Evolutionary conservation across 2,113 vertebrate genomes (phyloP).

Genomic region (Daphoenositta chrysoptera): DNA sequence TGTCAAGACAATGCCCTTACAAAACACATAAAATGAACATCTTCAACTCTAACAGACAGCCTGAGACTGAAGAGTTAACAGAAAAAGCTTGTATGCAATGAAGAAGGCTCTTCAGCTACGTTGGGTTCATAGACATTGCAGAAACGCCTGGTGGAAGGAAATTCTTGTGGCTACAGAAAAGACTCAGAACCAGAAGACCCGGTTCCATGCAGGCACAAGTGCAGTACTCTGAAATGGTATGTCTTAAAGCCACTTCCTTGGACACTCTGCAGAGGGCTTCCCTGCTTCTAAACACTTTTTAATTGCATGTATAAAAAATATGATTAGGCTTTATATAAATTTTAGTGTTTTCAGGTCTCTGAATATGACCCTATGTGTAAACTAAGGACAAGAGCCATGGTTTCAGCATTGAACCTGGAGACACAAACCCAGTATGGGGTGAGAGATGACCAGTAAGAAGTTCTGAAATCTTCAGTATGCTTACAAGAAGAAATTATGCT

Average conservation of each 20-base stretch:
- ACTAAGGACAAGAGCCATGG: neutral
- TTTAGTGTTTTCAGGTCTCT: neutral
- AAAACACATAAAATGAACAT: neutral
- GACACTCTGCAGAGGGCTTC: neutral
- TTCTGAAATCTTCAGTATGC: neutral
- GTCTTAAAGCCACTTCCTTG: neutral
- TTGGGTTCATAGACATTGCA: neutral
- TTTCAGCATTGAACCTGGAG: neutral
- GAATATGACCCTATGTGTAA: neutral
- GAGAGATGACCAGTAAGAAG: neutral
- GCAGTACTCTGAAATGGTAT: neutral
- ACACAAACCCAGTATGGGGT: neutral
- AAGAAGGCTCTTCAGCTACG: neutral
- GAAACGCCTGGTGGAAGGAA: neutral
- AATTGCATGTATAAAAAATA: neutral
- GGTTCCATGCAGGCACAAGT: neutral
- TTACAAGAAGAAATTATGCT: neutral
- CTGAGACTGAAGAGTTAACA: neutral
- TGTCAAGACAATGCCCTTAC: neutral
- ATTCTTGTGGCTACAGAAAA: constrained; percentile 13
- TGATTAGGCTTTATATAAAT: neutral
- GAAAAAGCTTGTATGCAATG: neutral
- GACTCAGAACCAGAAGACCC: constrained; percentile 30
- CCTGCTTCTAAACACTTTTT: neutral
- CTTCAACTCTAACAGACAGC: neutral